phyloP scores from a whole-genome alignment of 2,797 vertebrate species.

The Micropoecilia bifurca region DNA sequence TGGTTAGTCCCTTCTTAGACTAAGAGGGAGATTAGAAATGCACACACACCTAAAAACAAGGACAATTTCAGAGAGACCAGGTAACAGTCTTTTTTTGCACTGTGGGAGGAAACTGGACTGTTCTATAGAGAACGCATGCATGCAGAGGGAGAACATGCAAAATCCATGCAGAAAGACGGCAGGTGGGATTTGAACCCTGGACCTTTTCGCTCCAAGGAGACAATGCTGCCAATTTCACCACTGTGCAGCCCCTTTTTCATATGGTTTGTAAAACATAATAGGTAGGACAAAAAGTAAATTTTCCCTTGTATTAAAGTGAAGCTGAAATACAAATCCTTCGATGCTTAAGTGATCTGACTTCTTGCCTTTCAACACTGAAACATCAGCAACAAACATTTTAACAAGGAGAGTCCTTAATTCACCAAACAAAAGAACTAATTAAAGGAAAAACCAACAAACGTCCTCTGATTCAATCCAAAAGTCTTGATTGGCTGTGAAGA shows the following conservation, averaged over 20 bases:
- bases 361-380: constrained; percentile 14
- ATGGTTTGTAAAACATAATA: not conserved
- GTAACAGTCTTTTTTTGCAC: too few species aligned
- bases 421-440: constrained; percentile 39
- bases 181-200: too few species aligned
- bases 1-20: not conserved
- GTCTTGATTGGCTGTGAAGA: constrained; percentile 91
- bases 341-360: constrained; percentile 2
- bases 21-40: not conserved
- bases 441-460: constrained; percentile 53
- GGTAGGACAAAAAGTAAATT: not conserved
- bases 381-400: constrained; percentile 5
- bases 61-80: too few species aligned
- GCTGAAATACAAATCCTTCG: not conserved
- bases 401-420: constrained; percentile 14
- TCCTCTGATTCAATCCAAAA: constrained; percentile 84
- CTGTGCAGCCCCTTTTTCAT: not conserved
- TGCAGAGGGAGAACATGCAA: too few species aligned
- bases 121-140: too few species aligned
- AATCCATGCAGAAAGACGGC: too few species aligned
- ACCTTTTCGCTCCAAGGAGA: too few species aligned
- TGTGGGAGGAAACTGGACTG: too few species aligned
- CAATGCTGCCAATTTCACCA: too few species aligned
- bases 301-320: not conserved
- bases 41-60: too few species aligned